Evolutionary conservation across 2,888 invertebrate genomes (phyloP).

Genomic region (Plusia festucae): DNA sequence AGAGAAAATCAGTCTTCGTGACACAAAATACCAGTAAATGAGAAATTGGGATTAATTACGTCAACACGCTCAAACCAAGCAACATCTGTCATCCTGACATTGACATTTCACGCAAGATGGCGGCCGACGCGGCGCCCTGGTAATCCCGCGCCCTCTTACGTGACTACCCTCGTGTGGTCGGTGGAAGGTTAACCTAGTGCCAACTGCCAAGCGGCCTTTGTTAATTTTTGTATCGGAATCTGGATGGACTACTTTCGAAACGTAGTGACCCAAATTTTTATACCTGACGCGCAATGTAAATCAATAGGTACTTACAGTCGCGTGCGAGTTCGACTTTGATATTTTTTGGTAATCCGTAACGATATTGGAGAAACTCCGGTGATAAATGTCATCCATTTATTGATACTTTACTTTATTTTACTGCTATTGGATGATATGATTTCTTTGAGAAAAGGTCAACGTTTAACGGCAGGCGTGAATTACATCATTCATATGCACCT

Average conservation of each 20-base stretch:
- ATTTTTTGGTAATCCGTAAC: slow-evolving; percentile 35
- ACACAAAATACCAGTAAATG: neutral
- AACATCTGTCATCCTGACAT: slow-evolving; percentile 19
- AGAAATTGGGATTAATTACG: neutral
- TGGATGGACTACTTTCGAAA: slow-evolving; percentile 86
- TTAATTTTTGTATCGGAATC: slow-evolving; percentile 74
- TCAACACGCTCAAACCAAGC: neutral
- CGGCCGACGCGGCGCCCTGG: slow-evolving; percentile 16
- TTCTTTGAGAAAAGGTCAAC: neutral
- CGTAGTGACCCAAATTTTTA: slow-evolving; percentile 75
- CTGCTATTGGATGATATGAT: neutral
- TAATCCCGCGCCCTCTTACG: slow-evolving; percentile 40
- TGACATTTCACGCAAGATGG: slow-evolving; percentile 17
- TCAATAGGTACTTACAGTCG: slow-evolving; percentile 56
- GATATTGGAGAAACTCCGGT: neutral
- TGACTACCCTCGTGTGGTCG: slow-evolving; percentile 48
- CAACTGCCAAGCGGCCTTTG: slow-evolving; percentile 74
- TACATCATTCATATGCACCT: neutral
- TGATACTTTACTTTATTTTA: slow-evolving; percentile 5
- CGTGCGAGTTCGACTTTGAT: slow-evolving; percentile 44
- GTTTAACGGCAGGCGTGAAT: slow-evolving; percentile 1
- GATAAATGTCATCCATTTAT: slow-evolving; percentile 3
- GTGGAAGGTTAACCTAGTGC: slow-evolving; percentile 44
- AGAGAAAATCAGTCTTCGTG: neutral
- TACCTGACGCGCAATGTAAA: slow-evolving; percentile 57